Evolutionary conservation across 1,140 invertebrate genomes (phyloP).

Genomic region (Drosophila ercepeae): DNA sequence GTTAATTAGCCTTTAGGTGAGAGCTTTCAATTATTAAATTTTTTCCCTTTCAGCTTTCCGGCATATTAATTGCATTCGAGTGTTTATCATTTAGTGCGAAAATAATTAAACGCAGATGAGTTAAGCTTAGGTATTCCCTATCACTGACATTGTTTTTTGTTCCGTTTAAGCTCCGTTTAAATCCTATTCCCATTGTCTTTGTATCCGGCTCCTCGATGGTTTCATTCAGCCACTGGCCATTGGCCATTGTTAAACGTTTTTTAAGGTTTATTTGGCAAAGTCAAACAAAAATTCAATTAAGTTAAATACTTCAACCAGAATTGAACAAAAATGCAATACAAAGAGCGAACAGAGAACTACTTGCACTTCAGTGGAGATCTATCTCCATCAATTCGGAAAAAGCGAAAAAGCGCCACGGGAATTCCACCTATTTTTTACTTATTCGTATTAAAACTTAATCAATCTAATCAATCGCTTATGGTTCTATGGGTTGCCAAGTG

Average conservation of each 20-base stretch:
- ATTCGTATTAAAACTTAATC: neutral
- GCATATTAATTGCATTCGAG: conserved; percentile 47
- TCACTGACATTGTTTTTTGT: neutral
- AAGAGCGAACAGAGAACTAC: conserved; percentile 8
- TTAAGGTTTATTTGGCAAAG: conserved; percentile 7
- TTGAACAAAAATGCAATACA: conserved; percentile 55
- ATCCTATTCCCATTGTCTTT: conserved; percentile 11
- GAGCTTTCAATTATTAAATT: conserved; percentile 4
- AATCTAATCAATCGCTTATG: neutral
- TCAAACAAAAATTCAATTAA: conserved; percentile 68
- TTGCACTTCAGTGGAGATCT: conserved; percentile 42
- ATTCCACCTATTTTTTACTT: conserved; percentile 24
- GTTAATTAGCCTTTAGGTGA: conserved; percentile 65
- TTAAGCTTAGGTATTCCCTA: conserved; percentile 8
- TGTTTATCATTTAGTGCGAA: conserved; percentile 27
- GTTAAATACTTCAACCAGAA: conserved; percentile 55
- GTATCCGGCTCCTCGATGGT: conserved; percentile 1
- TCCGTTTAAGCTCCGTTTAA: conserved; percentile 25
- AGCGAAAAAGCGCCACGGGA: too few species aligned
- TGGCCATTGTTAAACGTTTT: conserved; percentile 5
- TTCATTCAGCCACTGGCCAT: conserved; percentile 16
- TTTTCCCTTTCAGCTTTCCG: conserved; percentile 1
- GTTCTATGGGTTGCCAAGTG: neutral
- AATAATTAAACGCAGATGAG: conserved; percentile 19
- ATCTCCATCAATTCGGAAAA: conserved; percentile 13